Percentiles rank a stretch among this genome's conserved stretches.
Conservation (phyloP, 2,797 vertebrate species). For the Acomys russatus region DNA sequence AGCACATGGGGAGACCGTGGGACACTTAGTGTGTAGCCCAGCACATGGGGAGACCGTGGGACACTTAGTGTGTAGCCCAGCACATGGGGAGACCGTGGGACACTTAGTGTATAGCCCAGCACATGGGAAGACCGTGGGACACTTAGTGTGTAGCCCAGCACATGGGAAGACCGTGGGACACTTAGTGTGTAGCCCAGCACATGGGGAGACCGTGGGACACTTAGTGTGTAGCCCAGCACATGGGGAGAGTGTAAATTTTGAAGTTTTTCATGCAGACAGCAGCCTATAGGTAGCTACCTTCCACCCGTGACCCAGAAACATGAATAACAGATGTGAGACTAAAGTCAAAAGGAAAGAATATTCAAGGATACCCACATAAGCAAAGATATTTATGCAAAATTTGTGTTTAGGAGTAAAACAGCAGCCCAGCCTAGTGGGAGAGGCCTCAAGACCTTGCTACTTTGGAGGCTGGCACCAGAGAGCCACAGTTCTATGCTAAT, state of each 20-base stretch:
- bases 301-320: too few species aligned
- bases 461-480: not conserved
- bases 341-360: not conserved
- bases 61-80: not conserved
- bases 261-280: not conserved
- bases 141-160: too few species aligned
- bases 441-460: not conserved
- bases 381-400: not conserved
- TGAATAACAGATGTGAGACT: not conserved
- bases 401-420: not conserved
- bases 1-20: not conserved
- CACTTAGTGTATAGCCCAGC: not conserved
- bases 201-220: too few species aligned
- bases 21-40: not conserved
- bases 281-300: not conserved
- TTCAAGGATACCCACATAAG: not conserved
- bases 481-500: not conserved
- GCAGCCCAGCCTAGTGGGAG: not conserved
- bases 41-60: not conserved
- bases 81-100: not conserved
- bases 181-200: too few species aligned
- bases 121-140: not conserved
- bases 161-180: too few species aligned
- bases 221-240: not conserved
- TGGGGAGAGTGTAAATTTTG: not conserved